Evolutionary conservation across 1,140 invertebrate genomes (phyloP), one percentile per base, ranked within the genome.

Genomic region (Cotesia chilonis): DNA sequence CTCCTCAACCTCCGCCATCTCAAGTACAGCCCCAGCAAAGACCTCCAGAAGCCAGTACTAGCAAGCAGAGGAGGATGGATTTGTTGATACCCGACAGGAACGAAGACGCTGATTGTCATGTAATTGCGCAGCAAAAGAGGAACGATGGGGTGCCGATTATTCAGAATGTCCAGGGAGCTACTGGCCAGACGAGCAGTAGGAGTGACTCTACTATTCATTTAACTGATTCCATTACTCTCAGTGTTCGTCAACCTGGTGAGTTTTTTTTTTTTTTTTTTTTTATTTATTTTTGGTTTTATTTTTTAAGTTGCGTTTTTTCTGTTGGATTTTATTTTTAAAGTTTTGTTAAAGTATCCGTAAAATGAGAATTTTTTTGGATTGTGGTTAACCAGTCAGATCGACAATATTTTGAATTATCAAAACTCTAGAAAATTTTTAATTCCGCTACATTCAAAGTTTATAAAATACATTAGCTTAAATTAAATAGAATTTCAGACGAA

Each of bases 111-210:
- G 90, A 90, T 71, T 90, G 90, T 82, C 88, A 90, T 74, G 89
- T 91, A 10, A 92, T 93, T 80, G 90, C 91, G 3, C 90, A 92
- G 84, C 92, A 92, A 76, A 92, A 92, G 68, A 89, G 92, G 76
- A 90, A 91, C 55, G 92, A 92, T 5, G 92, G 92, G 1, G 74
- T 93, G 47, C 92, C 92, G 1, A 88, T 93, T 76, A 94, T 94
- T 70, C 89, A 92, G 65, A 93, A 91, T 79, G 90, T 94, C 65
- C 91, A 93, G 82, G 91, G 90, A 55, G 84, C 86, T 82, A 87
- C 74, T 80, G 84, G 78, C 77, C 85, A 81, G 68, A 77, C 76
- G 28, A 47, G 59, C 59, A 88, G 38, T 82, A 87, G 85, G 74
- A 87, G 85, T 63, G 89, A 89, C 75, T 89, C 88, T 3, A 89